Conservation (phyloP, 2,888 invertebrate species). For the Andrena fulva region DNA sequence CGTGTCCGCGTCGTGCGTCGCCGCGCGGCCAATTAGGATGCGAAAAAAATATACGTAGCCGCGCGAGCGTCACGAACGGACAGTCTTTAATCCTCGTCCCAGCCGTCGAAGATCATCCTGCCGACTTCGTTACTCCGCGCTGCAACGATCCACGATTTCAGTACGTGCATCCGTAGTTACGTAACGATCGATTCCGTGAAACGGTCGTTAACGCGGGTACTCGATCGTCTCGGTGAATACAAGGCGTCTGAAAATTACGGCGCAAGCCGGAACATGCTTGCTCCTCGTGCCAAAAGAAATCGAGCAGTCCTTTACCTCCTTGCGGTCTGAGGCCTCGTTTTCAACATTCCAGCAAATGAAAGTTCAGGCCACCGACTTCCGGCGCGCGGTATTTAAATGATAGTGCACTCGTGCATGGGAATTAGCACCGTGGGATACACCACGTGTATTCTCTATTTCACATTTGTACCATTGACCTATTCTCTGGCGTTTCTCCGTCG, state of each 20-base stretch:
- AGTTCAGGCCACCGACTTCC: too few relatives aligned
- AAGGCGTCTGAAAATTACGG: neutral
- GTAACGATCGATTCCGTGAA: neutral
- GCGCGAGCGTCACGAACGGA: slow-evolving; percentile 46
- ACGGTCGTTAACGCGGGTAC: neutral
- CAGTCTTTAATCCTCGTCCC: slow-evolving; percentile 41
- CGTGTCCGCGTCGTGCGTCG: slow-evolving; percentile 13
- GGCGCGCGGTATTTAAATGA: too few relatives aligned
- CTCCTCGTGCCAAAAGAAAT: too few relatives aligned
- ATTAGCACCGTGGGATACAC: too few relatives aligned
- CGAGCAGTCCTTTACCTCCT: too few relatives aligned
- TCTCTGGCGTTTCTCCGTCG: too few relatives aligned
- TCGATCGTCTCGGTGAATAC: neutral
- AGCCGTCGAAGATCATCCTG: slow-evolving; percentile 43
- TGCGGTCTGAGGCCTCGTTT: too few relatives aligned
- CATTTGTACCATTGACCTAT: too few relatives aligned
- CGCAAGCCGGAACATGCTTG: neutral
- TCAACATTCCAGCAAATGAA: too few relatives aligned
- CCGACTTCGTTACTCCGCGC: slow-evolving; percentile 32
- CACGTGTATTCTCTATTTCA: too few relatives aligned
- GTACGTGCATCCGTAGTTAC: neutral
- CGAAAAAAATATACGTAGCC: slow-evolving; percentile 67
- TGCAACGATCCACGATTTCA: neutral
- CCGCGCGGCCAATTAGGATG: slow-evolving; percentile 53
- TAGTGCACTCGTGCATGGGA: too few relatives aligned